A percentile compares a stretch with the other conserved stretches of the same genome.
Evolutionary conservation across 2,888 invertebrate species (phyloP).

Genomic region (Zeuzera pyrina): DNA sequence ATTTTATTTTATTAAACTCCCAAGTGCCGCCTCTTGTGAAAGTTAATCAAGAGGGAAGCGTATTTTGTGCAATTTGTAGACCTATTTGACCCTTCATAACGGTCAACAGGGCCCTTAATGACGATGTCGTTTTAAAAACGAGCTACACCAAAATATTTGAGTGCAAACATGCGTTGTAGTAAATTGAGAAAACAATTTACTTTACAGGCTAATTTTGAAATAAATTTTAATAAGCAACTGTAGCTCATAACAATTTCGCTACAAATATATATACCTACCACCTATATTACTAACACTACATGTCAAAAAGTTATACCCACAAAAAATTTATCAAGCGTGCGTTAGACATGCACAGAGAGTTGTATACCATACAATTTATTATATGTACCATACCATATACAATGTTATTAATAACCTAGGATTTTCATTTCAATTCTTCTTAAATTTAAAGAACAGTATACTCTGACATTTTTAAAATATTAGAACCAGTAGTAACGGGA

Average conservation of each 20-base stretch:
- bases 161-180: conserved; percentile 6
- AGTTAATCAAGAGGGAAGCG: conserved; percentile 53
- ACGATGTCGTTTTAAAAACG: conserved; percentile 31
- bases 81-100: conserved; percentile 55
- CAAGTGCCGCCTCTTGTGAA: conserved; percentile 31
- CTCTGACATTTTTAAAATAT: no score
- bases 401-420: no score
- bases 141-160: conserved; percentile 9
- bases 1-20: conserved; percentile 49
- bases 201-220: conserved; percentile 1
- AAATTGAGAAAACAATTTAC: conserved; percentile 7
- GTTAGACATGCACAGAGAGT: no score
- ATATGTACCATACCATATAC: no score
- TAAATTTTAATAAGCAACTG: neutral
- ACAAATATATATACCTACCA: no score
- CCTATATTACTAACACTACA: neutral
- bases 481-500: no score
- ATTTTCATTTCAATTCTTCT: no score
- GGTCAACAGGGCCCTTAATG: conserved; percentile 40
- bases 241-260: neutral
- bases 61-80: conserved; percentile 53
- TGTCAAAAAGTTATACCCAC: no score
- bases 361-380: no score
- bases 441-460: no score
- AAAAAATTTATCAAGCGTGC: no score